These are phyloP conservation scores for Magallana gigas DNA, from an alignment of 1,140 invertebrate genomes.

Conservation along the genomic window DNA sequence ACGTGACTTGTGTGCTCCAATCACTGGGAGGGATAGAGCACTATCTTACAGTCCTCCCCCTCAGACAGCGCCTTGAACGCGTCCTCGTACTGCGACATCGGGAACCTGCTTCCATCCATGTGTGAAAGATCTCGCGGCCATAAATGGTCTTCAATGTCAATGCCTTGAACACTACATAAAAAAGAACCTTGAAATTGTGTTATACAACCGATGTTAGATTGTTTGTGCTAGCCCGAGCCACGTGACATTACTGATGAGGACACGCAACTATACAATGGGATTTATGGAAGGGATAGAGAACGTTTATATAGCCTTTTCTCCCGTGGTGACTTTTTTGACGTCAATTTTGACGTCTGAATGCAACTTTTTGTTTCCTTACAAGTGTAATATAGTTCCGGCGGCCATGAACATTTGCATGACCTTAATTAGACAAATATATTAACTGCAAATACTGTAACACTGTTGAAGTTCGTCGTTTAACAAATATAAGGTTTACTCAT, in stretches of 20 bases:
- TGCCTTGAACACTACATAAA: slow-evolving; percentile 71
- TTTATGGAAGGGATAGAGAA: too few species aligned
- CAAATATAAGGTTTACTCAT: too few species aligned
- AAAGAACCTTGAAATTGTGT: neutral
- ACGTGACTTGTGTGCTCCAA: too few species aligned
- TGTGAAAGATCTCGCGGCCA: slow-evolving; percentile 73
- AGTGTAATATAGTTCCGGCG: slow-evolving; percentile 63
- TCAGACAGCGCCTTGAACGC: slow-evolving; percentile 70
- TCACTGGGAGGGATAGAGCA: slow-evolving; percentile 69
- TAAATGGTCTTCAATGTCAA: slow-evolving; percentile 72
- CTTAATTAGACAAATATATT: too few species aligned
- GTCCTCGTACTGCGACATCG: slow-evolving; percentile 74
- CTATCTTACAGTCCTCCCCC: slow-evolving; percentile 73
- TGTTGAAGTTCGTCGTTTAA: too few species aligned
- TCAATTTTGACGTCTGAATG: slow-evolving; percentile 64
- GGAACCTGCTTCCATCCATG: slow-evolving; percentile 72
- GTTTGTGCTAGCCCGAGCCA: too few species aligned
- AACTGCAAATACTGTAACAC: too few species aligned
- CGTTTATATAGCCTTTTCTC: too few species aligned
- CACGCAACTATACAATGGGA: too few species aligned
- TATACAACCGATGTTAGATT: too few species aligned
- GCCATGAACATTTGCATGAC: too few species aligned
- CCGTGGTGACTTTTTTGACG: slow-evolving; percentile 40
- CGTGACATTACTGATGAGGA: too few species aligned
- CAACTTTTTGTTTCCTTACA: slow-evolving; percentile 71